phyloP scores from a whole-genome alignment of 2,113 vertebrate genomes.

The Leptocoma aspasia region DNA sequence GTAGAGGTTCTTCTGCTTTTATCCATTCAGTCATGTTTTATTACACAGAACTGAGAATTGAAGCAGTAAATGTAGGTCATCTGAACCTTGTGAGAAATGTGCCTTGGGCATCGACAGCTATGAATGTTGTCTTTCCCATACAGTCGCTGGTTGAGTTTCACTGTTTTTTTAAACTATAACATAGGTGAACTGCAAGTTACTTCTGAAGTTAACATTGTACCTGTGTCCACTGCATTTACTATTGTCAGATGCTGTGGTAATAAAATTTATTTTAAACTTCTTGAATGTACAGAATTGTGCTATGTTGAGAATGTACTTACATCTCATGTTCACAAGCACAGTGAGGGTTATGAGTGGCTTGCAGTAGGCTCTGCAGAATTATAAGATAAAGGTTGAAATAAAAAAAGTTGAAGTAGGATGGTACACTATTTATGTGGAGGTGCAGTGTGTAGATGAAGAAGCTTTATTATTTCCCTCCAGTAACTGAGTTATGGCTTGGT shows the following conservation, averaged over 20 bases:
- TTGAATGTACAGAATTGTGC: not conserved
- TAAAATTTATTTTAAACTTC: not conserved
- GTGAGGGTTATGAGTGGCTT: not conserved
- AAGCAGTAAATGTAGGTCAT: slow-evolving; percentile 48
- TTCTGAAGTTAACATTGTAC: not conserved
- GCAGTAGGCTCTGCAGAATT: not conserved
- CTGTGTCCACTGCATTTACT: not conserved
- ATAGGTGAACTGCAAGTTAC: not conserved
- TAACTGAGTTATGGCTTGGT: not conserved
- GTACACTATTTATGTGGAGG: accelerated
- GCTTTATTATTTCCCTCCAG: not conserved
- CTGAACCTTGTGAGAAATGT: not conserved
- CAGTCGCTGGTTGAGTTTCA: not conserved
- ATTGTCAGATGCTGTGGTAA: not conserved
- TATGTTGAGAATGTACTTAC: not conserved
- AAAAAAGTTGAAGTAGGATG: not conserved
- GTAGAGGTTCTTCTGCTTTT: not conserved
- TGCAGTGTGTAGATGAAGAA: not conserved
- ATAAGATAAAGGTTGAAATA: not conserved
- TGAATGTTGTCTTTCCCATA: not conserved
- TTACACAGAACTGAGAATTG: not conserved
- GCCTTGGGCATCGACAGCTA: not conserved
- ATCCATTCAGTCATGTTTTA: not conserved
- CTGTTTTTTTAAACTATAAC: not conserved
- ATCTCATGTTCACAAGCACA: not conserved